Base-by-base conservation (phyloP, 2,113 vertebrate genomes). In the Gulo gulo region DNA sequence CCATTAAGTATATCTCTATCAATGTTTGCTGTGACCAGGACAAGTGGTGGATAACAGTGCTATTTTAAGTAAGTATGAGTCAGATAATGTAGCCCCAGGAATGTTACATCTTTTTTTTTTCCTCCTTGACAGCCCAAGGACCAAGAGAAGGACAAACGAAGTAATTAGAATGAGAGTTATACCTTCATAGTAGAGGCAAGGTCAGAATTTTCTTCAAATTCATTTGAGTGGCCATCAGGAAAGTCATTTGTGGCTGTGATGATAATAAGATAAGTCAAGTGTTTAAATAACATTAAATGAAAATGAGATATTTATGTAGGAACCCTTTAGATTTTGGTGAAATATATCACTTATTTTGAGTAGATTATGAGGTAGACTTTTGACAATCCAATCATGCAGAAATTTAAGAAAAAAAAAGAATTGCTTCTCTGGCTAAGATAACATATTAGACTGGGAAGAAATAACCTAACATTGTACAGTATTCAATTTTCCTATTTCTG, bases 51-150 rank as follows among this genome's bases (percentile, higher is more conserved):
- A 71, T 78, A 89, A 59, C 6, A 42, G 26, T 31, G 90, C 90
- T 98, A 97, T 98, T 97, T 98, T 97, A 96, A 95, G 95, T 36
- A 94, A 96, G 65, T 39, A 36, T 94, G 88, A 96, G 65, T 93
- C 95, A 96, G 80, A 82, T 34, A 71, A 83, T n/a, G 45, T 78
- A 73, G 71, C 47, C 26, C 50, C 15, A 69, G 65, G 71, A 97
- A 96, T 82, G 26, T 39, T 61, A 2, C 65, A 39, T 78, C n/a
- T 88, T 93, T 96, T 80, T 96, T 80, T 80, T 55, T 76, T 74
- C 29, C 65, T 96, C n/a, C 55, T 89, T 94, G 18, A 79, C 94
- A 96, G 59, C 29, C 71, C 55, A 96, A 97, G 67, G 86, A 95
- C 52, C 39, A 91, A 42, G n/a, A 42, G n/a, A 97, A 97, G 80